phyloP scores from a whole-genome alignment of 2,888 invertebrate species.

The Branchellion lobata region DNA sequence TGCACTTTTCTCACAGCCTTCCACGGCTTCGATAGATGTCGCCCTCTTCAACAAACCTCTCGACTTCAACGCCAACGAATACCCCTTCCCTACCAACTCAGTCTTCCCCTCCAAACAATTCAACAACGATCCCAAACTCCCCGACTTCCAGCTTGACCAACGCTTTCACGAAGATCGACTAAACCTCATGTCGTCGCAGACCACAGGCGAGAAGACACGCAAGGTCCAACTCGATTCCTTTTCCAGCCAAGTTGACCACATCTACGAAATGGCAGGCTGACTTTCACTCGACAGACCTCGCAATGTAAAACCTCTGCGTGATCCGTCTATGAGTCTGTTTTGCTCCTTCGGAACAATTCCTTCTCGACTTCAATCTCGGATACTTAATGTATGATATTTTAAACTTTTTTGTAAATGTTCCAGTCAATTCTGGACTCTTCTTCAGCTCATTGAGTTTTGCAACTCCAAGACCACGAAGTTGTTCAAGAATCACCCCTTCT shows the following conservation, averaged over 20 bases:
- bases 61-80: background rate
- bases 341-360: too few species aligned
- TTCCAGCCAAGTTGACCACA: constrained; percentile 34
- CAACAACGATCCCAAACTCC: background rate
- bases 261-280: constrained; percentile 41
- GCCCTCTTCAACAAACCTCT: background rate
- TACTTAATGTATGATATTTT: too few species aligned
- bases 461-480: too few species aligned
- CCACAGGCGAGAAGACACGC: background rate
- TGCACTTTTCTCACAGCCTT: background rate
- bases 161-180: background rate
- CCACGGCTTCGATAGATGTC: background rate
- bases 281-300: too few species aligned
- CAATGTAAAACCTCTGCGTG: too few species aligned
- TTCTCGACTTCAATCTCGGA: too few species aligned
- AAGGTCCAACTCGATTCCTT: constrained; percentile 5
- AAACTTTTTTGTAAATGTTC: too few species aligned
- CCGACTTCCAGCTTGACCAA: background rate
- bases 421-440: too few species aligned
- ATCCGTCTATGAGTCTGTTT: too few species aligned
- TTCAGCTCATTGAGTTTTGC: too few species aligned
- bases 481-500: too few species aligned
- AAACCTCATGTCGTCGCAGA: background rate
- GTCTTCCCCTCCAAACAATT: background rate
- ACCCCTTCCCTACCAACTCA: background rate